Evolutionary conservation across 2,888 invertebrate species (phyloP).

Genomic region (Sialis fuliginosa): DNA sequence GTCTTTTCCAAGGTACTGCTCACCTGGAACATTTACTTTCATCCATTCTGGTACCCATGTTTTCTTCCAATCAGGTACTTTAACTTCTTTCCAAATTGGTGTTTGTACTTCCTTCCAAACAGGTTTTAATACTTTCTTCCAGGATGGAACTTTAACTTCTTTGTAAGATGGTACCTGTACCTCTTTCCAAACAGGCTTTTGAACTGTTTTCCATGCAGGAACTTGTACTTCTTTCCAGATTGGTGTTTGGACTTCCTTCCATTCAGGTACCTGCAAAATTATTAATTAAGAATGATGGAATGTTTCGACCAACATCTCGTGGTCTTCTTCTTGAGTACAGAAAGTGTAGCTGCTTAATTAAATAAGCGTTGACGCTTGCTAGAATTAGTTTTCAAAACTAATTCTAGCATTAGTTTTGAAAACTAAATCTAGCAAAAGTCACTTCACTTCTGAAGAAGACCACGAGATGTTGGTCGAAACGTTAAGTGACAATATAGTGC

Average conservation of each 20-base stretch:
- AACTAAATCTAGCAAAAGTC: no score
- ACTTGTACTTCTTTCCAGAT: constrained; percentile 47
- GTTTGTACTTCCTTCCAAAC: constrained; percentile 57
- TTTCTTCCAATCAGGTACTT: constrained; percentile 47
- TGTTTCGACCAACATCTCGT: no score
- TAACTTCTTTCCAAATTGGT: constrained; percentile 31
- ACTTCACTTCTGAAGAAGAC: no score
- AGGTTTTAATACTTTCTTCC: constrained; percentile 39
- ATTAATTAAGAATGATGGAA: constrained; percentile 14
- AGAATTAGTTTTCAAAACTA: no score
- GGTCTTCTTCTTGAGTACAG: no score
- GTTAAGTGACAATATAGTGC: no score
- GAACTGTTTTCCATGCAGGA: constrained; percentile 43
- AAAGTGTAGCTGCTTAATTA: no score
- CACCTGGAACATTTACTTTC: constrained; percentile 39
- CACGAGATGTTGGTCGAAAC: no score
- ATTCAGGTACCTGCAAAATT: constrained; percentile 28
- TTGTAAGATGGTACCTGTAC: constrained; percentile 65
- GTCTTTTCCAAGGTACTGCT: constrained; percentile 43
- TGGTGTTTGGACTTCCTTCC: constrained; percentile 44
- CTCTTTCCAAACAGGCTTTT: constrained; percentile 62
- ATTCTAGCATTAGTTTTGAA: no score
- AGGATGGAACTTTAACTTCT: constrained; percentile 51
- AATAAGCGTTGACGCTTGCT: no score
- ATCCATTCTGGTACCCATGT: constrained; percentile 51